Conservation (phyloP, 2,888 invertebrate species). For the Phaedon cochleariae region DNA sequence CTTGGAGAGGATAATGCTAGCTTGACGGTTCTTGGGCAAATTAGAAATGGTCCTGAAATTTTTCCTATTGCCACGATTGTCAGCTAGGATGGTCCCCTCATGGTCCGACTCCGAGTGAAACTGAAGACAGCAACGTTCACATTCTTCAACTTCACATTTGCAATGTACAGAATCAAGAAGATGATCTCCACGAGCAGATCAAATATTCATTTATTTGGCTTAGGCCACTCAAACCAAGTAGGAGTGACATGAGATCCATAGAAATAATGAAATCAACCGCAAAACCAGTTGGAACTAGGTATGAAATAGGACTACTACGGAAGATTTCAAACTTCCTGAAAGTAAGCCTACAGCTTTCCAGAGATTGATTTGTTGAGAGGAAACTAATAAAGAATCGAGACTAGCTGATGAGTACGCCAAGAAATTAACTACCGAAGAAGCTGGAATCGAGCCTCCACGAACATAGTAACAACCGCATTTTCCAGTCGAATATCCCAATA, state of each 20-base stretch:
- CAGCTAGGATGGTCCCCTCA: too few species aligned
- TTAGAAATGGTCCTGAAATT: too few species aligned
- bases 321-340: not conserved
- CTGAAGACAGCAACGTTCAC: too few species aligned
- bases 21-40: too few species aligned
- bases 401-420: not conserved
- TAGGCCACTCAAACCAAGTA: not conserved
- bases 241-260: not conserved
- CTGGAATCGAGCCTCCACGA: not conserved
- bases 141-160: too few species aligned
- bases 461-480: not conserved
- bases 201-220: not conserved
- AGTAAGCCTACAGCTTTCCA: not conserved
- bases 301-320: too few species aligned
- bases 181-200: slow-evolving; percentile 10
- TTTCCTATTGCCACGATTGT: too few species aligned
- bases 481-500: not conserved
- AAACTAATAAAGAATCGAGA: not conserved
- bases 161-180: slow-evolving; percentile 20
- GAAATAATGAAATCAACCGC: not conserved
- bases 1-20: too few species aligned
- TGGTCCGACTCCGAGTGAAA: too few species aligned
- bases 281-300: not conserved
- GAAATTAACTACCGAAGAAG: slow-evolving; percentile 8
- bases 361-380: not conserved